Evolutionary conservation across 2,888 invertebrate species (phyloP).

Genomic region (Periphyllus acericola): DNA sequence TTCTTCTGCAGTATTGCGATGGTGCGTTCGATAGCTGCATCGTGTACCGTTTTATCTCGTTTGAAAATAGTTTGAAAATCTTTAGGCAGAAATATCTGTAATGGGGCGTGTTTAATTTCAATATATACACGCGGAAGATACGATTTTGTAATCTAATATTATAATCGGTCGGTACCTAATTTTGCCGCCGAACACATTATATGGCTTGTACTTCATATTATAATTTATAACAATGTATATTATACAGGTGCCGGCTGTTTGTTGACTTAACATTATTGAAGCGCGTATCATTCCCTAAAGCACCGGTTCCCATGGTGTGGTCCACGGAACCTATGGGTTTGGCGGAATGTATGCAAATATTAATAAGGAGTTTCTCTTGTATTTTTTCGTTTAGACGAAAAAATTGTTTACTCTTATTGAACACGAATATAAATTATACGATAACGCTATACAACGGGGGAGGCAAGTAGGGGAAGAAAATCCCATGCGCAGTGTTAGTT

Average conservation of each 20-base stretch:
- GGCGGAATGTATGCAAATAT: no score
- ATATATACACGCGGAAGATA: constrained; percentile 40
- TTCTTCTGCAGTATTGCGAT: background rate
- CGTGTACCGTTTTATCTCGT: constrained; percentile 21
- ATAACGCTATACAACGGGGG: no score
- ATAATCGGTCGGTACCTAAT: constrained; percentile 29
- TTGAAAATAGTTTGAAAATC: background rate
- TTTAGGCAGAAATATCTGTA: background rate
- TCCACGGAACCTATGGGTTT: no score
- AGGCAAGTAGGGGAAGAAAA: no score
- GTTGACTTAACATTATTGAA: constrained; percentile 15
- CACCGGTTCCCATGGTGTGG: no score
- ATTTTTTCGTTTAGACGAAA: no score
- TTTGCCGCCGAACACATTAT: background rate
- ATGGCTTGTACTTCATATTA: no score
- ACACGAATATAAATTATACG: no score
- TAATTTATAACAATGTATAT: background rate
- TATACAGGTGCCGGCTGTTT: background rate
- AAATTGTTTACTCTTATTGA: no score
- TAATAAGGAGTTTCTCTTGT: no score
- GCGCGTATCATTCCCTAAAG: background rate
- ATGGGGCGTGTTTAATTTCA: constrained; percentile 51
- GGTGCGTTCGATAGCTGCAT: constrained; percentile 9
- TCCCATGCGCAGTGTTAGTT: no score
- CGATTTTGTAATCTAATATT: constrained; percentile 53